phyloP scores from a whole-genome alignment of 1,140 invertebrate genomes.

The Stenopsyche tienmushanensis region DNA sequence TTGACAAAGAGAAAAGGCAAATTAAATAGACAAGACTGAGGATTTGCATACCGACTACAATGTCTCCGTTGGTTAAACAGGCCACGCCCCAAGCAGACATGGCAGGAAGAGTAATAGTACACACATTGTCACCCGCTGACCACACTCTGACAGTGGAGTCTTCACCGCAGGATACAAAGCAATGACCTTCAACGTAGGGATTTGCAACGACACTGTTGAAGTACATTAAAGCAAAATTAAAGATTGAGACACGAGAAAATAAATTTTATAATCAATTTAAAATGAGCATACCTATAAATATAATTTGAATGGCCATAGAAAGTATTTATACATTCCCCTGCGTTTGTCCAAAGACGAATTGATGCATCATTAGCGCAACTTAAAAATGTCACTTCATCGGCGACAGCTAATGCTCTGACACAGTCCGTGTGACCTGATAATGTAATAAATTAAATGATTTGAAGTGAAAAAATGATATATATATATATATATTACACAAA shows the following conservation, averaged over 20 bases:
- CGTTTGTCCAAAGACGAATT: conserved; percentile 77
- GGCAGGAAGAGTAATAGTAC: conserved; percentile 78
- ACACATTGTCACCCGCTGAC: conserved; percentile 63
- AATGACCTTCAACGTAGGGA: conserved; percentile 56
- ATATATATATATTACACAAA: not conserved
- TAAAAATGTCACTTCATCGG: conserved; percentile 72
- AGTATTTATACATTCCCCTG: conserved; percentile 76
- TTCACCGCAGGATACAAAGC: conserved; percentile 80
- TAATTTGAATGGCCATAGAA: conserved; percentile 81
- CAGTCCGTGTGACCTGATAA: conserved; percentile 86
- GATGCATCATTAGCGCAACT: conserved; percentile 91
- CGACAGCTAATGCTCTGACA: conserved; percentile 74
- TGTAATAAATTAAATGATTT: conserved; percentile 19
- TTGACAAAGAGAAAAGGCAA: not conserved
- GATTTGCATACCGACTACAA: conserved; percentile 76
- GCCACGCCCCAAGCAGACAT: conserved; percentile 88
- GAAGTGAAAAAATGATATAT: not conserved
- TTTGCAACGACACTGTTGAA: conserved; percentile 49
- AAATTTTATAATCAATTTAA: no score
- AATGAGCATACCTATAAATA: conserved; percentile 64
- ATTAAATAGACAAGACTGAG: not conserved
- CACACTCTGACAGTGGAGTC: conserved; percentile 87
- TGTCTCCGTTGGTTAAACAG: conserved; percentile 80
- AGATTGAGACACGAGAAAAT: no score
- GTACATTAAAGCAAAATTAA: not conserved